Evolutionary conservation across 2,113 vertebrate genomes (phyloP), one percentile per base, ranked within the genome.

Genomic region (Epinephelus lanceolatus): DNA sequence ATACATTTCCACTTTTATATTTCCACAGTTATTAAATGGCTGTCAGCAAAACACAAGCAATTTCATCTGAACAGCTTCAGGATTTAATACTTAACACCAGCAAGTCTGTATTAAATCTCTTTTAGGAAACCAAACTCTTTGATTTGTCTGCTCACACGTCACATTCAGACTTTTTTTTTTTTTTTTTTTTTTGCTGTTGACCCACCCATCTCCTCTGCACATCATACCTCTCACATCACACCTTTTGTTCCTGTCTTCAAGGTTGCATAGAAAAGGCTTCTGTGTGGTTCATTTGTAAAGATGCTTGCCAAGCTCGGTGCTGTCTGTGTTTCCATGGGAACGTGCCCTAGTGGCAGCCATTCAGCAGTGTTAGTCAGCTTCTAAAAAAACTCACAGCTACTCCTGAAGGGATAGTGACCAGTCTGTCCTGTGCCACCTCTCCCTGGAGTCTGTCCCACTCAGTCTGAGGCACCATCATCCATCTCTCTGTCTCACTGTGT

Each of bases 321-420:
- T 61, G 69, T 78, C 33, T 66, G 82, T 71, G 92, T 94, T 94
- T 87, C 91, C 92, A 94, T 93, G 92, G 91, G 80, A 93, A 93
- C 84, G 9, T 83, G 69, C 76, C 80, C 65, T 74, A 3, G 65
- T 65, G 72, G 69, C 84, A 76, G 59, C 68, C 57, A 76, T 83
- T 84, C 78, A 52, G 78, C 51, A 81, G 85, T 80, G 80, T 87
- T 73, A 71, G 65, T 70, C 65, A 77, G 80, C 55, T 33, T 88
- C 75, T 79, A n/a, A 86, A 78, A 78, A 85, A 56, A 13, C 81
- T 88, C 77, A 61, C 78, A 86, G 86, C 72, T 80, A 59, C 70
- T 87, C 65, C 70, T 80, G 57, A 76, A 82, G 78, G 71, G 76
- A 78, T 5, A 23, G 73, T 61, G 79, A 79, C 74, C 55, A 17